These are phyloP conservation scores for Equus quagga DNA, from an alignment of 2,113 vertebrate genomes.

Conservation along the genomic window DNA sequence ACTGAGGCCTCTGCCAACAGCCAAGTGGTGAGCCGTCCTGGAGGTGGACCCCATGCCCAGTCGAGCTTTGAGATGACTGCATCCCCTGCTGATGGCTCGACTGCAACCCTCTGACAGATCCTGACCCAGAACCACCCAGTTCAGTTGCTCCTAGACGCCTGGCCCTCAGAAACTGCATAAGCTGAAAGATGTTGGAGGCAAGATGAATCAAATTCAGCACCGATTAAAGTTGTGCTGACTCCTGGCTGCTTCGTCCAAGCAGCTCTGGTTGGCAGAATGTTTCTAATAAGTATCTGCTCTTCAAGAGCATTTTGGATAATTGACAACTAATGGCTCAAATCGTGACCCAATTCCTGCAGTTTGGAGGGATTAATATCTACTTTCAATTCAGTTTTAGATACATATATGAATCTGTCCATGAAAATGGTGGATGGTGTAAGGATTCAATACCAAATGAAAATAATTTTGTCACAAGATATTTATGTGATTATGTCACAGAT, in stretches of 20 bases:
- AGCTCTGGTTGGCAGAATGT: background rate
- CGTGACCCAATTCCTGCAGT: background rate
- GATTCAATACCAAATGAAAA: background rate
- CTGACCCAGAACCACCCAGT: background rate
- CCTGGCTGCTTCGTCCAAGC: background rate
- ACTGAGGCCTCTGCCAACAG: background rate
- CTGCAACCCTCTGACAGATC: background rate
- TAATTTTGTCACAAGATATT: background rate
- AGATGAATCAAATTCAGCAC: background rate
- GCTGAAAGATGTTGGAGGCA: background rate
- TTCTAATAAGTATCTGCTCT: background rate
- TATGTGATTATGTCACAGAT: background rate
- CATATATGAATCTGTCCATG: background rate
- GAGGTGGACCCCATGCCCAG: background rate
- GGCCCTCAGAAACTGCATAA: background rate
- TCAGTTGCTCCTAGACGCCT: background rate
- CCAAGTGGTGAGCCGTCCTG: background rate
- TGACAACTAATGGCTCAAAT: background rate
- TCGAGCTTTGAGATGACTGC: background rate
- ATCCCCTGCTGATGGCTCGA: background rate
- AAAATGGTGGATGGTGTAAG: background rate
- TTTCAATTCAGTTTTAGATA: background rate
- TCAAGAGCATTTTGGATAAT: background rate
- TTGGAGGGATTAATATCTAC: background rate
- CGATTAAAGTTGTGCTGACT: background rate